These are phyloP conservation scores for Hemicrepidius hirtus DNA, from an alignment of 2,888 invertebrate genomes.

Conservation along the genomic window DNA sequence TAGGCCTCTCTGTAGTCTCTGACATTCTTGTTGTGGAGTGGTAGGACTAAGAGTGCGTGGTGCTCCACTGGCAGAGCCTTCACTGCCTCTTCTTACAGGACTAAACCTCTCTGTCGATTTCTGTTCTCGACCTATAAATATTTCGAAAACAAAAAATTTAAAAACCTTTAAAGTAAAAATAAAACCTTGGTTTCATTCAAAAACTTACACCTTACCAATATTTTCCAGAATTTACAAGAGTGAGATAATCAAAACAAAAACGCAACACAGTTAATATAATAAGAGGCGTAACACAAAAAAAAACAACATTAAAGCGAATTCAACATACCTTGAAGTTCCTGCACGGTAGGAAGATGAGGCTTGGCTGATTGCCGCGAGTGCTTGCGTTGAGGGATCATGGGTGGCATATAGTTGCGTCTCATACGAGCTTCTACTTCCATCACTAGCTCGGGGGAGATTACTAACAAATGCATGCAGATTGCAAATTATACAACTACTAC, in stretches of 20 bases:
- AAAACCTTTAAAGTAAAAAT: too few species aligned
- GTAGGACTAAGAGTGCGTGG: slow-evolving; percentile 76
- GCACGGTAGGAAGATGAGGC: slow-evolving; percentile 79
- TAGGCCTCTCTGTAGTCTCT: slow-evolving; percentile 80
- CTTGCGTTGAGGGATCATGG: slow-evolving; percentile 75
- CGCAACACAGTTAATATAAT: slow-evolving; percentile 23
- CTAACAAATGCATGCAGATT: slow-evolving; percentile 74
- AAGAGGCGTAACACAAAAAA: slow-evolving; percentile 59
- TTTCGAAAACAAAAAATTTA: background rate
- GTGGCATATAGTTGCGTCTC: slow-evolving; percentile 85
- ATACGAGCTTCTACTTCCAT: slow-evolving; percentile 93
- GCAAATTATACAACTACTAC: slow-evolving; percentile 61
- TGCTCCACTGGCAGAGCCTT: slow-evolving; percentile 77
- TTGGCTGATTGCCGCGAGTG: slow-evolving; percentile 76
- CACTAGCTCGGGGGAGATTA: slow-evolving; percentile 91
- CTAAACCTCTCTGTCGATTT: slow-evolving; percentile 85
- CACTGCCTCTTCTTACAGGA: slow-evolving; percentile 92
- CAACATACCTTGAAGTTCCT: slow-evolving; percentile 80
- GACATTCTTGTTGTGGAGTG: slow-evolving; percentile 85
- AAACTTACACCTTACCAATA: slow-evolving; percentile 42
- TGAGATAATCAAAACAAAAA: slow-evolving; percentile 7
- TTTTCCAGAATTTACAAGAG: background rate
- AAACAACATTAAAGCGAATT: slow-evolving; percentile 58
- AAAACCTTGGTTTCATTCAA: too few species aligned
- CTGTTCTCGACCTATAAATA: slow-evolving; percentile 75